A percentile compares a stretch with the other conserved stretches of the same genome.
These are phyloP conservation scores for Bugulina stolonifera DNA, from an alignment of 2,888 invertebrate species.

Conservation along the genomic window DNA sequence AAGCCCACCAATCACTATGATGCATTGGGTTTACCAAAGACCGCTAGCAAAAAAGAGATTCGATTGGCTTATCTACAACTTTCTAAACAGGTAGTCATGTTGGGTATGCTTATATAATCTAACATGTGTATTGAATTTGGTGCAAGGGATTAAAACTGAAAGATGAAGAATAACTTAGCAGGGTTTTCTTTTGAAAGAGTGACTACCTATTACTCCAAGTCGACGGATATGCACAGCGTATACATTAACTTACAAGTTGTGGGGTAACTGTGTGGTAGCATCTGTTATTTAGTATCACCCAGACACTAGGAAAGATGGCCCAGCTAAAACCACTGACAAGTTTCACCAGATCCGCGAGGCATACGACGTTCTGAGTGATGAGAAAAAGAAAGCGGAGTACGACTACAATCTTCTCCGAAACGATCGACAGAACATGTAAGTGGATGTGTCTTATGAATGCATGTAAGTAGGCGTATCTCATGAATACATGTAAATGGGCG, in stretches of 20 bases:
- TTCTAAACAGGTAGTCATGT: background rate
- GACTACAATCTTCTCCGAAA: background rate
- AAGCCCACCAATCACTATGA: background rate
- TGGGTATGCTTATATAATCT: background rate
- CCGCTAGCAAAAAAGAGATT: background rate
- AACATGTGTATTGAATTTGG: background rate
- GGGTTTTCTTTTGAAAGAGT: too few relatives aligned
- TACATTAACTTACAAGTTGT: too few relatives aligned
- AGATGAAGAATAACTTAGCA: too few relatives aligned
- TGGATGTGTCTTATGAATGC: too few relatives aligned
- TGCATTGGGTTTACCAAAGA: background rate
- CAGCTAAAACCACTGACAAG: background rate
- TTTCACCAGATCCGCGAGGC: conserved; percentile 4
- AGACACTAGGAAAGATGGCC: background rate
- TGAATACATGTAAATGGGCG: too few relatives aligned
- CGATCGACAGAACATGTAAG: background rate
- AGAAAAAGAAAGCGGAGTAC: background rate
- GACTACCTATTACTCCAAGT: too few relatives aligned
- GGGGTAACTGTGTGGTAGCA: background rate
- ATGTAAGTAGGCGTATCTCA: too few relatives aligned
- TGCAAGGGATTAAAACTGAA: too few relatives aligned
- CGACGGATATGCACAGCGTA: too few relatives aligned
- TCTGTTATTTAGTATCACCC: conserved; percentile 3
- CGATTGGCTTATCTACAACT: conserved; percentile 7
- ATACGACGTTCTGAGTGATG: background rate